Conservation (phyloP, 2,797 vertebrate species). For the Ptychadena robeensis region DNA sequence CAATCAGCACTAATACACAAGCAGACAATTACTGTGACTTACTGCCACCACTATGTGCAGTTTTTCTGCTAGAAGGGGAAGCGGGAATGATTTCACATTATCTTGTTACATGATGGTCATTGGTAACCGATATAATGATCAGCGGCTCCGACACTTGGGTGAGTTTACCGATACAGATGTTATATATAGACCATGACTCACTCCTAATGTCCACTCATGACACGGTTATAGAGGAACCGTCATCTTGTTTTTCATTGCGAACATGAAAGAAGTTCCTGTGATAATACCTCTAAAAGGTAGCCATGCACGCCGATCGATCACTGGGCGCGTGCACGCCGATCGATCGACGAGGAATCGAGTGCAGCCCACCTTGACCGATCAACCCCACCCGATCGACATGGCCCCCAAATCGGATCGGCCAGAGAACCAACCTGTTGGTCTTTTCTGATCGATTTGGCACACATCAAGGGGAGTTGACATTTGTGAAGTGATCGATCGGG, state of each 20-base stretch:
- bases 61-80: conserved; percentile 18
- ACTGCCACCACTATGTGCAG: conserved; percentile 21
- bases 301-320: no score
- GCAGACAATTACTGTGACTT: conserved; percentile 38
- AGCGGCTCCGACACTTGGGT: not conserved
- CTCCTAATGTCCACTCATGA: not conserved
- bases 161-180: not conserved
- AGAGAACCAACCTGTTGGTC: no score
- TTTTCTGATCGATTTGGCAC: no score
- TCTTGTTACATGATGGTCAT: not conserved
- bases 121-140: conserved; percentile 28
- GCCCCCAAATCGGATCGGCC: no score
- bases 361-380: no score
- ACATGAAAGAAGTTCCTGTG: not conserved
- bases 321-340: no score
- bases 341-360: no score
- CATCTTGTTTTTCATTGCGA: not conserved
- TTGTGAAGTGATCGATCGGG: no score
- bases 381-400: no score
- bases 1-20: conserved; percentile 41
- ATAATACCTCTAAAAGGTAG: not conserved
- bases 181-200: not conserved
- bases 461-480: no score
- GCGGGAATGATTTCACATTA: conserved; percentile 1
- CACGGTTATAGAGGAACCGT: not conserved